Evolutionary conservation across 1,140 invertebrate species (phyloP), one percentile per base, ranked within the genome.

Genomic region (Matsumurasca onukii): DNA sequence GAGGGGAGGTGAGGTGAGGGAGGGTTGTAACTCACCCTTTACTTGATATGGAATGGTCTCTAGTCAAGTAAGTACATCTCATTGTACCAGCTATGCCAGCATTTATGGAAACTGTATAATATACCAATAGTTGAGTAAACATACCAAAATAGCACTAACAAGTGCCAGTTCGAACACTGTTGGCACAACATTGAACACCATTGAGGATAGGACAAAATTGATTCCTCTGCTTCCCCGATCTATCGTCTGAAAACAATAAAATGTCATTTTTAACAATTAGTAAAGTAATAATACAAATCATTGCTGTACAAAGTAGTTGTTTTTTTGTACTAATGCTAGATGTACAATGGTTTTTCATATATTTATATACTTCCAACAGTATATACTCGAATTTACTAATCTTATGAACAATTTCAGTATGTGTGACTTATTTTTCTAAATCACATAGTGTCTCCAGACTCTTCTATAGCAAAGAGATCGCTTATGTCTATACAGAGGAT

Each of bases 121-220:
- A n/a, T n/a, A n/a, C n/a, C n/a, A n/a, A n/a, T n/a, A n/a, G n/a
- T 13, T 45, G 12, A 29, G 3, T 3, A 31, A 27, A 79, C 82
- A 75, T 74, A 96, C 95, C 75, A 99, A 81, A 75, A 99, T 93
- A 27, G 86, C 84, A 64, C 92, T 94, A 1, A 99, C 98, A 31
- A 99, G 80, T 1, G 86, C 83, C 66, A 99, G 84, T 83, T 99
- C 98, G 78, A 99, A 95, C 62, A 97, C 84, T 1, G 97, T 99
- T 0, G 98, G 98, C 17, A 98, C 91, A 61, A 99, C 83, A 81
- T 99, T 99, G 79, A 99, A 99, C 24, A 99, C 93, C 86, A 99
- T 91, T 3, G 97, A 95, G 22, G 91, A 89, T 31, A 99, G 81
- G 20, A 98, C 94, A 84, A 98, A 98, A 82, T 98, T 98, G 52